Percentiles rank a stretch among this genome's conserved stretches.
Evolutionary conservation across 2,797 vertebrate species (phyloP).

Genomic region (Denticeps clupeoides): DNA sequence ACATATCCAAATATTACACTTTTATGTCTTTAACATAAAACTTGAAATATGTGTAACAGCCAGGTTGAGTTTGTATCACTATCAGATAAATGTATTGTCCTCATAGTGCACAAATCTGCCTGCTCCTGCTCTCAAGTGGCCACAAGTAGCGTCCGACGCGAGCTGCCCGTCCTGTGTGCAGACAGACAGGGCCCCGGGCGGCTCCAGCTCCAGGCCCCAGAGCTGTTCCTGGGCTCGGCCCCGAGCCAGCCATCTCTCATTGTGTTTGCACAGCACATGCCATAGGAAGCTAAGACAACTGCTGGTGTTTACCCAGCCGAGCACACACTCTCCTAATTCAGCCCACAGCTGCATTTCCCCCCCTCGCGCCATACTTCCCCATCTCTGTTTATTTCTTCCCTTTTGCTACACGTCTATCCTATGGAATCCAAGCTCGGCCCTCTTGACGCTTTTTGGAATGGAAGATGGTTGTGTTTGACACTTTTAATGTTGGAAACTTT

Average conservation of each 20-base stretch:
- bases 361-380: constrained; percentile 10
- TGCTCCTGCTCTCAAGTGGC: too few relatives aligned
- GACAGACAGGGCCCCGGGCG: neutral
- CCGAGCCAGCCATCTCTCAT: constrained; percentile 56
- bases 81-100: too few relatives aligned
- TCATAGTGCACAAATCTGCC: too few relatives aligned
- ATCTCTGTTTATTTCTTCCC: constrained; percentile 34
- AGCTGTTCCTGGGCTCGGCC: constrained; percentile 32
- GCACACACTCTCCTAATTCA: constrained; percentile 53
- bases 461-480: too few relatives aligned
- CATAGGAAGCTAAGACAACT: constrained; percentile 73
- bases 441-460: too few relatives aligned
- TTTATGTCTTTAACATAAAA: too few relatives aligned
- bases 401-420: constrained; percentile 20
- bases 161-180: too few relatives aligned
- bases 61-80: too few relatives aligned
- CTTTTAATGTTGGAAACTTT: too few relatives aligned
- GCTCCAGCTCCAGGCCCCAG: constrained; percentile 16
- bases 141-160: too few relatives aligned
- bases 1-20: too few relatives aligned
- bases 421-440: constrained; percentile 14
- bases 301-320: constrained; percentile 62
- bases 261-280: constrained; percentile 70
- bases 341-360: constrained; percentile 59
- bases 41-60: too few relatives aligned